Evolutionary conservation across 1,140 invertebrate species (phyloP), one percentile per base, ranked within the genome.

Genomic region (Drosophila ogumai): DNA sequence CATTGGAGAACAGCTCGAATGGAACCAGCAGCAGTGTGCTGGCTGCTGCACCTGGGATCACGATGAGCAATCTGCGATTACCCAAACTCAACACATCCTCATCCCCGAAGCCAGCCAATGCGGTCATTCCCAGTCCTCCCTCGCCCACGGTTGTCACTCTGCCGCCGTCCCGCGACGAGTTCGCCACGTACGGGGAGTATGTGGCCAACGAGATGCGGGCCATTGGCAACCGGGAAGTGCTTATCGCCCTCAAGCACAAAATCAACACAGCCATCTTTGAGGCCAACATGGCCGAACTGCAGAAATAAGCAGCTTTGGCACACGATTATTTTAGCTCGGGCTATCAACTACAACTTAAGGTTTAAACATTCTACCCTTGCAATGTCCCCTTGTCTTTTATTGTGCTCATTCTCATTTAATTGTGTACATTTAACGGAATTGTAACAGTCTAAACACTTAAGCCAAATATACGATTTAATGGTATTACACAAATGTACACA

Each of bases 201-300:
- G 90, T 92, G 31, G 91, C 87, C 28, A 92, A 92, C 66, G 91
- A 92, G 72, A 87, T 92, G 87, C 82, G 91, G 28, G 80, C 79
- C 54, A 91, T 92, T 22, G 74, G 59, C 43, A 91, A 80, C 46
- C 46, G 90, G 17, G 90, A 92, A 71, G 75, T 90, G 36, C 68
- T 92, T n/a, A 75, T 91, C n/a, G 71, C 84, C 6, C 67, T 92
- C 2, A 92, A 92, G 60, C 91, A 92, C 67, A 92, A 92, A 59
- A 92, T 92, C n/a, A 92, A 92, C 49, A 92, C 90, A 12, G 91
- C 90, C n/a, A 91, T 92, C 5, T 92, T 91, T 43, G 91, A 92
- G 55, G 91, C 91, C 19, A 92, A 84, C 72, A 92, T 92, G 91
- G 79, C 90, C 15, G 90, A 92, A 41, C 36, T 92, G 36, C 91